Base-by-base conservation (phyloP, 2,888 invertebrate species). In the Brachyopa scutellaris region DNA sequence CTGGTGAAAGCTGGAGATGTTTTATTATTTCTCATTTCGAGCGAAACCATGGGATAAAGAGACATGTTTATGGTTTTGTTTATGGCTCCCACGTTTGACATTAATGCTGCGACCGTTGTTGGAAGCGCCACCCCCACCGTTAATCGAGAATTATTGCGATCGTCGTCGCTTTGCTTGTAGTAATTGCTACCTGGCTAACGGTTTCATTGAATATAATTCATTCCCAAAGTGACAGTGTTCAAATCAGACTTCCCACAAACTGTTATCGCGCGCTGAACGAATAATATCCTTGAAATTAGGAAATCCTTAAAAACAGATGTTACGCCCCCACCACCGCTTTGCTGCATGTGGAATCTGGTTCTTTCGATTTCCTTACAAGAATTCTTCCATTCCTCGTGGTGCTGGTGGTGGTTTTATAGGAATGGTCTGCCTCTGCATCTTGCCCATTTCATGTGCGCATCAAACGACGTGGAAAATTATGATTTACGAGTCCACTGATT, bases 1-100 rank as follows among this genome's bases (percentile, higher is more conserved):
- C 17, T 45, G 42, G 36, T 4, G 13, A 17, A 42, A 64, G 47
- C 73, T 26, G 42, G 80, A 61, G 82, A 82, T 82, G 82, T 77
- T 82, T 82, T 82, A 82, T 82, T 57, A 76, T 82, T 82, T 77
- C 77, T 77, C 77, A 82, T 82, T 82, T 82, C 33, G 70, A 49
- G 51, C 53, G 49, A 70, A 83, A 83, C 79, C 83, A 83, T 83
- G 72, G 82, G 78, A 83, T 83, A 84, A 85, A 79, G 69, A 83
- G 85, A 84, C 84, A 85, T 85, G 84, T 85, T 85, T 85, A 85
- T 85, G 85, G 85, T 85, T 85, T 85, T 85, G 84, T 85, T 85
- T 85, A 85, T 85, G 85, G 84, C 53, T 45, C 73, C 51, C 47
- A 69, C 38, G 70, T 42, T 84, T 82, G 84, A 82, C 84, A 85